Base-by-base conservation (phyloP, 2,797 vertebrate genomes). In the Dryobates pubescens region DNA sequence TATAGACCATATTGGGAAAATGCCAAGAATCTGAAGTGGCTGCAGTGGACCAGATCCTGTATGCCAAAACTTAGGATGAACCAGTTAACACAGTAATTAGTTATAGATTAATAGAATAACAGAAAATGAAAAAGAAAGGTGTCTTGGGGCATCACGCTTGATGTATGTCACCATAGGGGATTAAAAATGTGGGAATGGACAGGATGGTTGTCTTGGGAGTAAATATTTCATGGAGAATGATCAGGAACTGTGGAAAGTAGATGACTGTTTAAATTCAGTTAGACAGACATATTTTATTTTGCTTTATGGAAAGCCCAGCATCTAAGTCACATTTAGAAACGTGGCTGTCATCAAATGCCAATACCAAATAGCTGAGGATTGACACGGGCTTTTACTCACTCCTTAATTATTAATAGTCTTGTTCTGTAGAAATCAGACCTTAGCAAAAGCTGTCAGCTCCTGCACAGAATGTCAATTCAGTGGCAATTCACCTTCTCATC, bases 271-370 rank as follows among this genome's bases (percentile, higher is more conserved):
- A 89, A 93, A 95, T 94, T 85, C 86, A 85, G 86, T 92, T 82
- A 94, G 90, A 93, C 82, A 89, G 82, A 59, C 67, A 87, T 91
- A 90, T 45, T 93, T 96, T 85, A 95, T 95, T 95, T 89, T 89
- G 73, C 43, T 93, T 95, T 95, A 94, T 89, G 62, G 84, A 85
- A 94, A 90, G 70, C 51, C 73, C 65, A 80, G 47, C 65, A 83
- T 89, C 90, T 92, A 94, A 95, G 86, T 88, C 82, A 90, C 79
- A 77, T 95, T 95, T 95, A 94, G 93, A 95, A 95, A 95, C 93
- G 89, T 86, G 82, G 29, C 76, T 95, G 94, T 93, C 94, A 93
- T 86, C 90, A 95, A 81, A 88, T 94, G 95, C 67, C 95, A 95
- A 94, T 95, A 87, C 51, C 76, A 95, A 94, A 93, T 80, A 93